Evolutionary conservation across 2,888 invertebrate genomes (phyloP).

Genomic region (Cephus rjabovi): DNA sequence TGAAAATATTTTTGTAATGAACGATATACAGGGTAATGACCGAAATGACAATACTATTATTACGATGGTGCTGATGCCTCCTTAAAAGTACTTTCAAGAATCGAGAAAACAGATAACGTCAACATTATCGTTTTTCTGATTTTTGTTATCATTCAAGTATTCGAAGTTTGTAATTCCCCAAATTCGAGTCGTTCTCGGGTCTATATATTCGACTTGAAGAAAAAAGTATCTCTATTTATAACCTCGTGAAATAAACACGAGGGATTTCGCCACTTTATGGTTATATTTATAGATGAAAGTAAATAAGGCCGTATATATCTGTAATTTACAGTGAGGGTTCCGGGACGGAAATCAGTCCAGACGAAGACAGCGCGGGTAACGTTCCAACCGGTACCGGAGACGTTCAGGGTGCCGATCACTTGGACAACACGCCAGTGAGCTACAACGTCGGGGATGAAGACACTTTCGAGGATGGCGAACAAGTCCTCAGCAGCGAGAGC

Average conservation of each 20-base stretch:
- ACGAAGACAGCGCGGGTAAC: constrained; percentile 48
- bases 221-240: neutral
- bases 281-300: neutral
- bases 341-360: constrained; percentile 52
- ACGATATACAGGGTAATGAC: too few species aligned
- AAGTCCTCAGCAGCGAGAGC: constrained; percentile 47
- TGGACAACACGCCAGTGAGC: constrained; percentile 43
- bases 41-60: too few species aligned
- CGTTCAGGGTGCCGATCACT: constrained; percentile 17
- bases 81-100: too few species aligned
- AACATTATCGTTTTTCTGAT: too few species aligned
- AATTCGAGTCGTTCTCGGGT: neutral
- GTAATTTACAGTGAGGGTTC: constrained; percentile 57
- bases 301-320: neutral
- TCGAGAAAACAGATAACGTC: too few species aligned
- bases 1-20: too few species aligned
- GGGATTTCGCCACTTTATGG: neutral
- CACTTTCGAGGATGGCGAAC: constrained; percentile 35
- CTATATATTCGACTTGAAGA: neutral
- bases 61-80: too few species aligned
- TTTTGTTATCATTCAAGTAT: too few species aligned
- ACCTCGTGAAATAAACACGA: neutral
- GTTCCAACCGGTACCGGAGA: constrained; percentile 23
- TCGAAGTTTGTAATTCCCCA: neutral
- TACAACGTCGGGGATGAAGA: constrained; percentile 47